Base-by-base conservation (phyloP, 2,888 invertebrate genomes). In the Drosophila peninsularis region DNA sequence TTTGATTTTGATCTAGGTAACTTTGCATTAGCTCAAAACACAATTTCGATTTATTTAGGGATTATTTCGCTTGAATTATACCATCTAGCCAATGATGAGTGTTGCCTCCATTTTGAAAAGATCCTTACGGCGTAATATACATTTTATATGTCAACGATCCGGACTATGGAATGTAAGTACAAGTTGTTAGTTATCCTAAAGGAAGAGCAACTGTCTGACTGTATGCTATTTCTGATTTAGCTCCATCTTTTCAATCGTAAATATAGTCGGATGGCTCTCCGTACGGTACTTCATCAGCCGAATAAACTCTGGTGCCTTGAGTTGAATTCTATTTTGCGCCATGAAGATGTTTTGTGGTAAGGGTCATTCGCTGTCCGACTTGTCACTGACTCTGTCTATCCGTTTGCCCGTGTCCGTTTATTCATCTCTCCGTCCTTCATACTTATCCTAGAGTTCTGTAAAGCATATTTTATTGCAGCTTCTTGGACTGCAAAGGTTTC, bases 51-150 rank as follows among this genome's bases (percentile, higher is more conserved):
- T 14, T 57, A 58, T 54, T 62, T 61, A n/a, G 53, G 52, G 44
- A 55, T 30, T 47, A 49, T 57, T 11, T 14, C 30, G 44, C 14
- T 36, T 58, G n/a, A 24, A 37, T 34, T 45, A 24, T 49, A 24
- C 37, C 57, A 50, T 36, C 50, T 49, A 37, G 58, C 55, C 21
- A 44, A 93, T 93, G 93, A 92, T 93, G 86, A 92, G 92, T 64
- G 90, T 94, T 90, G 90, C 94, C 75, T 92, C 92, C 49, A 85
- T 93, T 75, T 91, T 93, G 63, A 90, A 92, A 75, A 92, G 93
- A 75, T 92, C 90, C 82, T 74, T 93, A 77, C 92, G 92, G 68
- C 91, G 92, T 70, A 78, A 86, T 91, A 80, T 90, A 49, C 78
- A 91, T 45, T 88, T 79, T 58, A 63, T 88, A 73, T 89, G 89